Conservation (phyloP, 2,797 vertebrate species). For the Catamblyrhynchus diadema region DNA sequence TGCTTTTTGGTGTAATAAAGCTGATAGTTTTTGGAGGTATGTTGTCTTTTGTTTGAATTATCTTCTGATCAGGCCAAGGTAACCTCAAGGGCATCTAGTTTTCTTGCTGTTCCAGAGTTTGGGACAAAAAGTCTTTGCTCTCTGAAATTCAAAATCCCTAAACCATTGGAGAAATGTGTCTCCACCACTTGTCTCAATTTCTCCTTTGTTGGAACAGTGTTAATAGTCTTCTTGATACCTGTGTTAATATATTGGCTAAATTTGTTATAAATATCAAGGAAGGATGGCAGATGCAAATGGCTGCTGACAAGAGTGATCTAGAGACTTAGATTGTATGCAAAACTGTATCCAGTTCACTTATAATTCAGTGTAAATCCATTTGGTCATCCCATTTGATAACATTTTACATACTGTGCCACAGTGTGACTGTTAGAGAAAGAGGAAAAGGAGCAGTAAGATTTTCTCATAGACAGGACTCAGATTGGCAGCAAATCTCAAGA, state of each 20-base stretch:
- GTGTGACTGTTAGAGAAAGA: neutral
- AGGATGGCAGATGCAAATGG: neutral
- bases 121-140: neutral
- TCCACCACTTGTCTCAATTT: neutral
- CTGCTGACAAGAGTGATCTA: neutral
- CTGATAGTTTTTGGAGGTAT: neutral
- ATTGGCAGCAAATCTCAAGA: conserved; percentile 34
- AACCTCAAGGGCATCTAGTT: neutral
- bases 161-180: neutral
- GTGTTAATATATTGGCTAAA: neutral
- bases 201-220: neutral
- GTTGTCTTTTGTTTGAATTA: neutral
- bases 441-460: neutral
- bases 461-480: conserved; percentile 20
- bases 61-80: neutral
- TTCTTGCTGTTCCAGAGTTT: neutral
- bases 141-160: neutral
- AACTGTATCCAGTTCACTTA: neutral
- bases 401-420: neutral
- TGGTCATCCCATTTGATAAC: neutral
- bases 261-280: neutral
- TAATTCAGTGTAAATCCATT: neutral
- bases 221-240: neutral
- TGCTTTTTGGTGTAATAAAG: neutral
- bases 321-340: neutral